Evolutionary conservation across 1,140 invertebrate genomes (phyloP).

Genomic region (Phthorimaea operculella): DNA sequence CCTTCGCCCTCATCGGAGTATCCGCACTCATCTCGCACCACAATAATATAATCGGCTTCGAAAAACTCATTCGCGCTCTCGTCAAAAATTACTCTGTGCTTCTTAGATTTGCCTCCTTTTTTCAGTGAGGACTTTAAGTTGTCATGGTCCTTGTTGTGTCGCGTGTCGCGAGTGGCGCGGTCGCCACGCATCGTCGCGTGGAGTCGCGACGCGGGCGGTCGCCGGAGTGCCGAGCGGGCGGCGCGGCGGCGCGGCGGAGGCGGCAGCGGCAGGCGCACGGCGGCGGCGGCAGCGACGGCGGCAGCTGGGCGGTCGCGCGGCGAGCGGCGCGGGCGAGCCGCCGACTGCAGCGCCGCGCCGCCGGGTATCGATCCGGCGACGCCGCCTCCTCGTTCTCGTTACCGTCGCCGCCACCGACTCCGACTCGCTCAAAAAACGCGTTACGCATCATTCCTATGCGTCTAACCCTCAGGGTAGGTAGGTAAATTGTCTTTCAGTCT

Average conservation of each 20-base stretch:
- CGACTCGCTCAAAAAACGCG: not conserved
- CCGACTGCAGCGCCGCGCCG: constrained; percentile 53
- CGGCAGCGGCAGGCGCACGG: not conserved
- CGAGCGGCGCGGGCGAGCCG: constrained; percentile 14
- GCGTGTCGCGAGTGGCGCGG: constrained; percentile 56
- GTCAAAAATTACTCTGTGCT: constrained; percentile 85
- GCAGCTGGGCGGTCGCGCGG: constrained; percentile 13
- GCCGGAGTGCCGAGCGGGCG: constrained; percentile 33
- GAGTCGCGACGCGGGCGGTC: constrained; percentile 35
- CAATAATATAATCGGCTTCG: constrained; percentile 87
- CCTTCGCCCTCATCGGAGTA: constrained; percentile 78
- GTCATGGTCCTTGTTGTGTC: constrained; percentile 63
- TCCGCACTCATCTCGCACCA: constrained; percentile 85
- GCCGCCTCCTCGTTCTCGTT: constrained; percentile 7
- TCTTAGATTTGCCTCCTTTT: constrained; percentile 62
- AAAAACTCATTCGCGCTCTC: constrained; percentile 89
- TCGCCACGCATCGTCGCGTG: constrained; percentile 63
- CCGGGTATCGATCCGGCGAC: constrained; percentile 44
- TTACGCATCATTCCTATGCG: too few species aligned
- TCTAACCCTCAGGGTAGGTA: not conserved
- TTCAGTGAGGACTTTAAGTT: constrained; percentile 66
- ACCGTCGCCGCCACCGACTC: constrained; percentile 1
- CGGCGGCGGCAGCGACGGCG: constrained; percentile 16
- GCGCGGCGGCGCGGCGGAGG: constrained; percentile 6
- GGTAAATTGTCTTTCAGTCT: not conserved